Conservation (phyloP, 2,888 invertebrate species). For the Yponomeuta evonymella region DNA sequence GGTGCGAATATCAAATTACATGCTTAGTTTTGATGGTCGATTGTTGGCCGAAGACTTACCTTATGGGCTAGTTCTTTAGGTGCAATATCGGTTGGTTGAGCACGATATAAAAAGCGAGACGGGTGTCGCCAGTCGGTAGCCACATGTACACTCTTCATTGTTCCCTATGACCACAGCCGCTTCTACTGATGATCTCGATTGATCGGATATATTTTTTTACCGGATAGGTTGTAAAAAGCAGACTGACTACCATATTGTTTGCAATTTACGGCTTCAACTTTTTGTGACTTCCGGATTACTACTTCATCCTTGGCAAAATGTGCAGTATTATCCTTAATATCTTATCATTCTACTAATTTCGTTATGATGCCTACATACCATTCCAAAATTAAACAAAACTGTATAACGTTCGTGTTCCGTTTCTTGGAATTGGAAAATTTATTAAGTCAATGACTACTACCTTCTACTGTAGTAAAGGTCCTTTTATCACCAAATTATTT, state of each 20-base stretch:
- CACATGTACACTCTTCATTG: slow-evolving; percentile 66
- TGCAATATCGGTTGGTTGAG: slow-evolving; percentile 26
- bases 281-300: slow-evolving; percentile 55
- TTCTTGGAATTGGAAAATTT: too few relatives aligned
- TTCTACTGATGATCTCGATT: slow-evolving; percentile 53
- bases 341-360: too few relatives aligned
- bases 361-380: too few relatives aligned
- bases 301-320: slow-evolving; percentile 18
- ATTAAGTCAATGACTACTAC: too few relatives aligned
- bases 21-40: slow-evolving; percentile 15
- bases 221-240: slow-evolving; percentile 36
- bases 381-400: too few relatives aligned
- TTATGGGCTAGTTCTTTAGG: slow-evolving; percentile 25
- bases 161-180: slow-evolving; percentile 60
- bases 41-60: slow-evolving; percentile 22
- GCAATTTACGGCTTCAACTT: slow-evolving; percentile 61
- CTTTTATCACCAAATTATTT: too few relatives aligned
- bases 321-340: not conserved
- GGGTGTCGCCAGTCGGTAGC: slow-evolving; percentile 63
- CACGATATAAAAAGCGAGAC: slow-evolving; percentile 32
- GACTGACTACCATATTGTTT: slow-evolving; percentile 52
- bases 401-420: too few relatives aligned
- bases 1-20: slow-evolving; percentile 71
- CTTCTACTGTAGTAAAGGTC: too few relatives aligned
- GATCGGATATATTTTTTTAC: slow-evolving; percentile 51